A percentile compares a stretch with the other conserved stretches of the same genome.
Conservation (phyloP, 2,888 invertebrate genomes). For the Gisinianus flammeolus region DNA sequence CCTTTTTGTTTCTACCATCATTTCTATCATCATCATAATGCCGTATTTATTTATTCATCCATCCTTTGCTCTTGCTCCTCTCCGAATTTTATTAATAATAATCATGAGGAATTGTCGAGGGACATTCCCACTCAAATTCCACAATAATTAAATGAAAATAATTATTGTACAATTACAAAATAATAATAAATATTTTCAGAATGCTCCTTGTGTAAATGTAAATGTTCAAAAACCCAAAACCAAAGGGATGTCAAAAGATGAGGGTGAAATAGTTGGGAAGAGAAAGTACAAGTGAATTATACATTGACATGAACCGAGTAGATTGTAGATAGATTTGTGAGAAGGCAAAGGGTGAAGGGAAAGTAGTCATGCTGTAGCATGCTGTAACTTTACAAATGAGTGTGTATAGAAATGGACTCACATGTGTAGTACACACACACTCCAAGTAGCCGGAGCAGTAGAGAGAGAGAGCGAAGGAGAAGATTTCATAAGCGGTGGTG, state of each 20-base stretch:
- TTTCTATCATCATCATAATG: neutral
- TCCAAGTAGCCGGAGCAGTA: neutral
- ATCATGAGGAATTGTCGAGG: neutral
- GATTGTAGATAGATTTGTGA: neutral
- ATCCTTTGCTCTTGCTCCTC: no score
- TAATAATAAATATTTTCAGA: no score
- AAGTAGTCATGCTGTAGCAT: no score
- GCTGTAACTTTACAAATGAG: slow-evolving; percentile 26
- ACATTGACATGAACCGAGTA: neutral
- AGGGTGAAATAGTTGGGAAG: neutral
- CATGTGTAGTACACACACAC: neutral
- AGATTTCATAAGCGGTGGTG: slow-evolving; percentile 51
- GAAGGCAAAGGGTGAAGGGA: neutral
- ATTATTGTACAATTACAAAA: no score
- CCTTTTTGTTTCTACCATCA: neutral
- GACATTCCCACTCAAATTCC: no score
- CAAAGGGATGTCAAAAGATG: neutral
- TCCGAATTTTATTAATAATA: no score
- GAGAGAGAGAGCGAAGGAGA: slow-evolving; percentile 13
- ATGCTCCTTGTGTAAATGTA: no score
- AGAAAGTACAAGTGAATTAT: no score
- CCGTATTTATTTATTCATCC: neutral
- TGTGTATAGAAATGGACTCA: neutral
- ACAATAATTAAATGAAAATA: no score
- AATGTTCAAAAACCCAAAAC: neutral